Conservation (phyloP, 2,797 vertebrate genomes). For the Syndactyla subalaris region DNA sequence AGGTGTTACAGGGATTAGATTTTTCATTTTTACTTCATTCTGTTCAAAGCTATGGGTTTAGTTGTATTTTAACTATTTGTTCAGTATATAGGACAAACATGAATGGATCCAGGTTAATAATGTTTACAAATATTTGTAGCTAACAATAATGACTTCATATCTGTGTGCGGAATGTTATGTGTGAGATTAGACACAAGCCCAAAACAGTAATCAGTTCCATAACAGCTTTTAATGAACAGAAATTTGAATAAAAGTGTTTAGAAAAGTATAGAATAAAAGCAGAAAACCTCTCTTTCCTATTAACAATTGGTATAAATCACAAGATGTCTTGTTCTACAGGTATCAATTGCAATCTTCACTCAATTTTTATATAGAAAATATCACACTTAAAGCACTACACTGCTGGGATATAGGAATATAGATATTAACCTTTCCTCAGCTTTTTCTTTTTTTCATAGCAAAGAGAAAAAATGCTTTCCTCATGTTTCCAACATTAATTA, state of each 20-base stretch:
- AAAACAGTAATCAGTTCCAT: neutral
- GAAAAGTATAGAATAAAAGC: neutral
- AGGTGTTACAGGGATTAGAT: neutral
- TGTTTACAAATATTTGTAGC: neutral
- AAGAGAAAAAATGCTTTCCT: neutral
- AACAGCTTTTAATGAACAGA: slow-evolving; percentile 15
- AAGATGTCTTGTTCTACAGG: neutral
- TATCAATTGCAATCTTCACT: neutral
- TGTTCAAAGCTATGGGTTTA: neutral
- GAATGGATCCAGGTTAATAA: neutral
- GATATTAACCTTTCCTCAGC: neutral
- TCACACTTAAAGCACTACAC: neutral
- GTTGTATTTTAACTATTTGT: neutral
- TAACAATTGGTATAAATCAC: neutral
- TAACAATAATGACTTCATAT: neutral
- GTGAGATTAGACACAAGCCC: neutral
- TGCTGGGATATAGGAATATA: neutral
- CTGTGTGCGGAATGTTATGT: neutral
- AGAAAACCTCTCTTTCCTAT: neutral
- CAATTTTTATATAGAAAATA: neutral
- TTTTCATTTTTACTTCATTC: neutral
- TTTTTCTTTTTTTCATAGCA: neutral
- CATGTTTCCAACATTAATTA: neutral
- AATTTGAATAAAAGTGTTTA: neutral
- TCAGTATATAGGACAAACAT: neutral